Evolutionary conservation across 2,113 vertebrate species (phyloP), one percentile per base, ranked within the genome.

Genomic region (Meriones unguiculatus): DNA sequence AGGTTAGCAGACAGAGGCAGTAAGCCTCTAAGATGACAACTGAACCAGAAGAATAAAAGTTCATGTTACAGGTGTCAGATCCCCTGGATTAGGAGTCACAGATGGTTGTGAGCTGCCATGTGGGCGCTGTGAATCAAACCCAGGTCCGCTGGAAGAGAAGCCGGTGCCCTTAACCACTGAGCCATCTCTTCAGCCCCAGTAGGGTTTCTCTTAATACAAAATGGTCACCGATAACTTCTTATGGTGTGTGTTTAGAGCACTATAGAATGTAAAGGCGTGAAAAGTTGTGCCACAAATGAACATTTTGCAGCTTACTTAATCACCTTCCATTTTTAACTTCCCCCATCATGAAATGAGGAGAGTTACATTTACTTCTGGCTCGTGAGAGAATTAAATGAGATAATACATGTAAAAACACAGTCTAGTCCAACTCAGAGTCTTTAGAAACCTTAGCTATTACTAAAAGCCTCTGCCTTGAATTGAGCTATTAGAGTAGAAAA

Each of bases 361-460:
- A 24, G 64, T 94, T 30, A 82, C 35, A 50, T 17, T 67, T 89
- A 54, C 62, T 86, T 82, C 86, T 52, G 24, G 57, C 4, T 41
- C 13, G 41, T 52, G 41, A 35, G 50, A 64, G 93, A 89, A 75
- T 65, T 91, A 89, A 96, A 50, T 85, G 59, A 92, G 30, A 77
- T 46, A 88, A 80, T 80, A n/a, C 6, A 7, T 38, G 10, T 82
- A 80, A 75, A 95, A 96, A 54, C 65, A 78, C 11, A 96, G 67
- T 15, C 13, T 80, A 3, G 5, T 88, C 4, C 52, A 76, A 62
- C 25, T 50, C 57, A 80, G 69, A 87, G 76, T 88, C 62, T 92
- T 41, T 24, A 72, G 65, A 92, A 95, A 78, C 15, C n/a, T 14
- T 91, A 90, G 24, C 65, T 90, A n/a, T 75, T 95, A 69, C 86